A percentile compares a stretch with the other conserved stretches of the same genome.
phyloP scores from a whole-genome alignment of 2,113 vertebrate genomes.

The Odocoileus hemionus region DNA sequence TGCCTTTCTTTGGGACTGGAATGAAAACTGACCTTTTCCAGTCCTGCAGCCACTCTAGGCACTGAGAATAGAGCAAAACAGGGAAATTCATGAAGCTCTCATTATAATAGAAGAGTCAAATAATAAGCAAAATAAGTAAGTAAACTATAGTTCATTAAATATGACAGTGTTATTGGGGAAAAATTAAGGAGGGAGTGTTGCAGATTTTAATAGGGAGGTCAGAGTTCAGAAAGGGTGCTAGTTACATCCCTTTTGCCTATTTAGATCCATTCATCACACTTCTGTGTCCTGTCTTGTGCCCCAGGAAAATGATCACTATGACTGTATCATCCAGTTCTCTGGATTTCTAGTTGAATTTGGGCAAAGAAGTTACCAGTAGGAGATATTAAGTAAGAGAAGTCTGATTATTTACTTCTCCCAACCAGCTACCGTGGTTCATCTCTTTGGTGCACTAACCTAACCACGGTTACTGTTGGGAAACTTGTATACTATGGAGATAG shows the following conservation, averaged over 20 bases:
- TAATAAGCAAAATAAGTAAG: neutral
- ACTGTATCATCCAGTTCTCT: neutral
- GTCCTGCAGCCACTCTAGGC: neutral
- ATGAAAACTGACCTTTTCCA: neutral
- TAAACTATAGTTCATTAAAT: neutral
- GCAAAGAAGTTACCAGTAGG: neutral
- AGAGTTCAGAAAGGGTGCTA: neutral
- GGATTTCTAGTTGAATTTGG: neutral
- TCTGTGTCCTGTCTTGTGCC: neutral
- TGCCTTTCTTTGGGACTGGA: neutral
- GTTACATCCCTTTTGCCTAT: neutral
- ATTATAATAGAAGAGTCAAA: neutral
- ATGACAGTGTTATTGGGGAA: neutral
- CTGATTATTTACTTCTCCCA: neutral
- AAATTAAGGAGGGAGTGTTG: neutral
- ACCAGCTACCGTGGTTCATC: no score
- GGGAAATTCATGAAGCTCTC: neutral
- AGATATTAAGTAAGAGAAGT: neutral
- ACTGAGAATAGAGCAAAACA: neutral
- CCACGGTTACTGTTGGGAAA: neutral
- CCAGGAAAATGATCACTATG: neutral
- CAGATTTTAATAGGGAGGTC: neutral
- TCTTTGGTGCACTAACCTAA: neutral
- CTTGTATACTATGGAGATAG: neutral
- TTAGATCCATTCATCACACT: neutral